phyloP scores from a whole-genome alignment of 1,140 invertebrate genomes.

The Pseudomyrmex concolor region DNA sequence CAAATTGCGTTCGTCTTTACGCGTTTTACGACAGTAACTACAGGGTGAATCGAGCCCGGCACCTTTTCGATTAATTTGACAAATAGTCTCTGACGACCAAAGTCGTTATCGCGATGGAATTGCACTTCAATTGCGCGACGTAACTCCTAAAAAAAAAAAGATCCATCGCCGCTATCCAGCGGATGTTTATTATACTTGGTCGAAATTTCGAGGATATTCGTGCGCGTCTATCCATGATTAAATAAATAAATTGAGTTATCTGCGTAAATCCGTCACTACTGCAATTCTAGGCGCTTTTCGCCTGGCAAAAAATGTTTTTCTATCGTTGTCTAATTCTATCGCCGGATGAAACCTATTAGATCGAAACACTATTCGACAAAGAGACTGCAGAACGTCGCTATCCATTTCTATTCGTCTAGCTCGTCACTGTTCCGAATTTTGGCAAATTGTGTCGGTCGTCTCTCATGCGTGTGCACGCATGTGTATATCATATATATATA shows the following conservation, averaged over 20 bases:
- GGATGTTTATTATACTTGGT: conserved; percentile 14
- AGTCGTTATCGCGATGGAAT: conserved; percentile 47
- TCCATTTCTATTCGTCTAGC: conserved; percentile 22
- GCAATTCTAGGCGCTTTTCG: not conserved
- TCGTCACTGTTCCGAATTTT: conserved; percentile 37
- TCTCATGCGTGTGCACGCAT: conserved; percentile 2
- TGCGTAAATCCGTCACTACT: conserved; percentile 18
- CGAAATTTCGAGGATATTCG: conserved; percentile 35
- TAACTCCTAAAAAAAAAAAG: not conserved
- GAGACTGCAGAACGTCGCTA: not conserved
- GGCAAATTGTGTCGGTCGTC: conserved; percentile 32
- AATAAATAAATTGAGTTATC: conserved; percentile 48
- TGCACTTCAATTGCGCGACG: conserved; percentile 34
- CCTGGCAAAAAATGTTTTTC: conserved; percentile 10
- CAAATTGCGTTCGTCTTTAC: not conserved
- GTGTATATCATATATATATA: not conserved
- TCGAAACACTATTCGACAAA: conserved; percentile 37
- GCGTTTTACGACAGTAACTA: not conserved
- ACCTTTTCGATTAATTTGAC: conserved; percentile 54
- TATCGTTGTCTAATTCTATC: conserved; percentile 44
- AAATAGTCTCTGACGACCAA: conserved; percentile 29
- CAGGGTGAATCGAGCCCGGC: not conserved
- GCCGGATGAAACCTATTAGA: conserved; percentile 42
- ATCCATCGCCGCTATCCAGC: conserved; percentile 31
- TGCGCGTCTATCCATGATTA: conserved; percentile 23